A percentile compares a stretch with the other conserved stretches of the same genome.
These are phyloP conservation scores for Myathropa florea DNA, from an alignment of 2,888 invertebrate species.

Conservation along the genomic window DNA sequence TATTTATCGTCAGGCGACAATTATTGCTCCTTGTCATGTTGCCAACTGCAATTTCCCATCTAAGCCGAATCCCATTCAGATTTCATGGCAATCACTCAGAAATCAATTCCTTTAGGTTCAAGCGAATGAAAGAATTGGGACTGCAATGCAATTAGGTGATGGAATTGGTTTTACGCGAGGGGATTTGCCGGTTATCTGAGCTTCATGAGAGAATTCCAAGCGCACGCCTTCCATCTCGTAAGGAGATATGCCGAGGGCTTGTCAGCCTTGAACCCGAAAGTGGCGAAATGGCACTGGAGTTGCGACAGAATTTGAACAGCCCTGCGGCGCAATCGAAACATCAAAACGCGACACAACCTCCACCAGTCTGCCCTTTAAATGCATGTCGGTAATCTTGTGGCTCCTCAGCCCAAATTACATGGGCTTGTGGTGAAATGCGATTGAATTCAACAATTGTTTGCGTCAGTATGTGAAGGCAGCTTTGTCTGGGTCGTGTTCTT, in stretches of 20 bases:
- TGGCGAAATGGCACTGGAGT: not conserved
- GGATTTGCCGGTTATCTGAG: not conserved
- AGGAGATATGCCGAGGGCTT: too few relatives aligned
- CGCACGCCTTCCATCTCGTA: not conserved
- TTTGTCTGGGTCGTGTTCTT: not conserved
- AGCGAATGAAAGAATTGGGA: not conserved
- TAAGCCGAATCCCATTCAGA: too few relatives aligned
- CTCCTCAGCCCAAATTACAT: not conserved
- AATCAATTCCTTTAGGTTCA: not conserved
- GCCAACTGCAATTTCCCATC: not conserved
- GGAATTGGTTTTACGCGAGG: not conserved
- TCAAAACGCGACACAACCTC: not conserved
- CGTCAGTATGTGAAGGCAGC: slow-evolving; percentile 16
- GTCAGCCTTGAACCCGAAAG: too few relatives aligned
- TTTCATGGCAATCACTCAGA: too few relatives aligned
- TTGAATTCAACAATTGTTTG: slow-evolving; percentile 28
- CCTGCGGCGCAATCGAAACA: not conserved
- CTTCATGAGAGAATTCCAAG: too few relatives aligned
- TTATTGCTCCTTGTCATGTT: not conserved
- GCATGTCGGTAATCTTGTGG: not conserved
- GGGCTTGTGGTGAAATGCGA: not conserved
- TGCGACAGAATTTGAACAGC: not conserved
- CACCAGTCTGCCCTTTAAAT: not conserved
- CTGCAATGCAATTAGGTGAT: not conserved
- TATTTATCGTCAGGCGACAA: slow-evolving; percentile 13